Evolutionary conservation across 2,888 invertebrate genomes (phyloP).

Genomic region (Serripes groenlandicus): DNA sequence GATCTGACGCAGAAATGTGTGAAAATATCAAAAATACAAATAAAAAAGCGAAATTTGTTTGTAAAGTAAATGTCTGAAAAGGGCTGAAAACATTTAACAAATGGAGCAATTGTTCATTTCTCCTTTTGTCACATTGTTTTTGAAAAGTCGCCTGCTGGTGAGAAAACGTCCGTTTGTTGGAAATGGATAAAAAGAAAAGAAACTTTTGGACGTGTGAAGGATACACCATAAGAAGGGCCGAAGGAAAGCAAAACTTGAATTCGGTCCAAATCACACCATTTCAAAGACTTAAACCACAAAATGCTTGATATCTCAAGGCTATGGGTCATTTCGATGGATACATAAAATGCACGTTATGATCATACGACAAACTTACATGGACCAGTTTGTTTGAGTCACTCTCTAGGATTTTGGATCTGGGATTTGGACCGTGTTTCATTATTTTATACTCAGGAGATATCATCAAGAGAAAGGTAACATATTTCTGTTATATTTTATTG

Average conservation of each 20-base stretch:
- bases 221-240: background rate
- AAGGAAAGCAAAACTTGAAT: slow-evolving; percentile 14
- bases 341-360: slow-evolving; percentile 12
- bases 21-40: no score
- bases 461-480: no score
- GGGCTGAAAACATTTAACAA: background rate
- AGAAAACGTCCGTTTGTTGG: background rate
- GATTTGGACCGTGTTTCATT: no score
- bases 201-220: background rate
- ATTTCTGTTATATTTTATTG: no score
- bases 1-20: no score
- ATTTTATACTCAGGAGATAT: no score
- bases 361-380: background rate
- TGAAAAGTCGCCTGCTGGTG: background rate
- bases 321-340: slow-evolving; percentile 9
- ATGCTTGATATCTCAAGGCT: background rate
- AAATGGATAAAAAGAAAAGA: background rate
- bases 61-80: background rate
- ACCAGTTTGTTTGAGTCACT: background rate
- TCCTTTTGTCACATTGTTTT: background rate
- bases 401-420: background rate
- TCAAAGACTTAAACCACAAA: slow-evolving; percentile 10
- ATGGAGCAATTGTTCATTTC: background rate
- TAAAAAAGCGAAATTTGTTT: no score
- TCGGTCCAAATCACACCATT: background rate